Percentiles rank a stretch among this genome's conserved stretches.
Conservation (phyloP, 1,140 invertebrate species). For the Drosophila fuyamai region DNA sequence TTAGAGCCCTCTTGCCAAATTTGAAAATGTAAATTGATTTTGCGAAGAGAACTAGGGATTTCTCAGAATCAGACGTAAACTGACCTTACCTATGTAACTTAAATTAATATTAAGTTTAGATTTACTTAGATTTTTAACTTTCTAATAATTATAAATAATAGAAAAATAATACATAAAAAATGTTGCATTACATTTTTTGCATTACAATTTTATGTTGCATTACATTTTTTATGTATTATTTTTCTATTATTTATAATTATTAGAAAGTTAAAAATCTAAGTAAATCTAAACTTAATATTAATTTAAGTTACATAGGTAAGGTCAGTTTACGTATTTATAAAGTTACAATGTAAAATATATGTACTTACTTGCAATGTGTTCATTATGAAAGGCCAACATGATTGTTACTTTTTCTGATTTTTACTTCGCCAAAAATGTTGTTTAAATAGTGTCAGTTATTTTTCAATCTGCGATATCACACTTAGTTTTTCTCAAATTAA, state of each 20-base stretch:
- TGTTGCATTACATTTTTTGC: no score
- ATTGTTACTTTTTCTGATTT: constrained; percentile 24
- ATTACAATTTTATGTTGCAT: no score
- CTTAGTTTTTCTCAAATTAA: constrained; percentile 43
- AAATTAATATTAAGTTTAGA: background rate
- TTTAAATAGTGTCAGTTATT: background rate
- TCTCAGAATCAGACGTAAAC: background rate
- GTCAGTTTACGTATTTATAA: no score
- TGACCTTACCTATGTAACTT: background rate
- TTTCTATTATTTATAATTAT: no score
- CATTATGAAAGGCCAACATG: constrained; percentile 77
- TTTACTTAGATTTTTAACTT: background rate
- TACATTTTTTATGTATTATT: no score
- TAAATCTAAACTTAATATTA: no score
- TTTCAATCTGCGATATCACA: constrained; percentile 53
- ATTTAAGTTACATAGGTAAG: no score
- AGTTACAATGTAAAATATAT: constrained; percentile 3
- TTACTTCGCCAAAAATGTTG: constrained; percentile 29
- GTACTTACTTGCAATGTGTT: constrained; percentile 73
- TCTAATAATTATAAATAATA: no score
- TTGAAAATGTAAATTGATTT: constrained; percentile 20
- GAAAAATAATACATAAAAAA: background rate
- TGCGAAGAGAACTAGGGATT: constrained; percentile 1
- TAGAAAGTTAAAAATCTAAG: no score
- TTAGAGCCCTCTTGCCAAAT: constrained; percentile 5